Conservation (phyloP, 1,140 invertebrate genomes). For the Drosophila tani region DNA sequence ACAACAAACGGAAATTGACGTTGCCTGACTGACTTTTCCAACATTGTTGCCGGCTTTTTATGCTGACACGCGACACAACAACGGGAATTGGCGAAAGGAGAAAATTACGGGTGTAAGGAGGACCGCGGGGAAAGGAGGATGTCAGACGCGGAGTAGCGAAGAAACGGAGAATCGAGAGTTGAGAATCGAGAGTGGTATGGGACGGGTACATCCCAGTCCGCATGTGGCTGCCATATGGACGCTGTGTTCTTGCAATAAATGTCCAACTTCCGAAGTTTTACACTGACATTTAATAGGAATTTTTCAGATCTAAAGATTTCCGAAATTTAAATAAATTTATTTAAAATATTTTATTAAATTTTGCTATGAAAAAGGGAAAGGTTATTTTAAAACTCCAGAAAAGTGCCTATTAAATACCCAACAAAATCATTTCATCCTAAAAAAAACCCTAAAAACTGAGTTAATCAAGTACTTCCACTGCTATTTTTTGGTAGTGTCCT, state of each 20-base stretch:
- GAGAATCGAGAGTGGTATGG: conserved; percentile 1
- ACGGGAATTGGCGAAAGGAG: conserved; percentile 16
- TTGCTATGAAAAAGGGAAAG: accelerated
- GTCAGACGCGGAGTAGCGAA: not conserved
- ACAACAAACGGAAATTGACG: conserved; percentile 80
- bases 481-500: not conserved
- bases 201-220: conserved; percentile 12
- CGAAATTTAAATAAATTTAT: accelerated
- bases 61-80: conserved; percentile 68
- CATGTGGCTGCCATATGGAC: conserved; percentile 70
- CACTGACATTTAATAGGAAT: not conserved
- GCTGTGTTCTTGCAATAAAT: conserved; percentile 33
- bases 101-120: no score
- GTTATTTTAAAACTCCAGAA: no score
- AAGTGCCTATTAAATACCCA: not conserved
- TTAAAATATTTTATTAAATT: not conserved
- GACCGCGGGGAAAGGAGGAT: not conserved
- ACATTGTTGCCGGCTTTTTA: conserved; percentile 72
- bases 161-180: not conserved
- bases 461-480: not conserved
- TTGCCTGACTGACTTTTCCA: conserved; percentile 59
- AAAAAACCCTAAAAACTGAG: no score
- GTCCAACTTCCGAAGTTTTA: not conserved
- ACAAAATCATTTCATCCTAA: not conserved
- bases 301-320: no score